A percentile compares a stretch with the other conserved stretches of the same genome.
phyloP scores from a whole-genome alignment of 2,888 invertebrate genomes.

The Euphydryas editha region DNA sequence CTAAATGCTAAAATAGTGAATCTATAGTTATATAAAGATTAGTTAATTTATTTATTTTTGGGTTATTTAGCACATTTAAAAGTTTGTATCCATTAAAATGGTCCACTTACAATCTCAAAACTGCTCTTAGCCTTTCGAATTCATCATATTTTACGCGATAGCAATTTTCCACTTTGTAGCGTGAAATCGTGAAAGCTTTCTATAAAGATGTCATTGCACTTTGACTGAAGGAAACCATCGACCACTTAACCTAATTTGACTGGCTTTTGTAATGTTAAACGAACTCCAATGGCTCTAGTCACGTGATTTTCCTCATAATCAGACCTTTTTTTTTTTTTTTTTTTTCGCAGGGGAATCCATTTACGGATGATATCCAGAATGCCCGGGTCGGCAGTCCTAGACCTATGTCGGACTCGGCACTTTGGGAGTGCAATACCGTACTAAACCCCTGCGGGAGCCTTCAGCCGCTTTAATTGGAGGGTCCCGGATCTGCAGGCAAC shows the following conservation, averaged over 20 bases:
- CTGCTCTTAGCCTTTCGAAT: conserved; percentile 4
- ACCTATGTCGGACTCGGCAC: no score
- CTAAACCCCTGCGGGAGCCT: no score
- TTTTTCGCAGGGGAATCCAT: no score
- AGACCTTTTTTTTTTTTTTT: no score
- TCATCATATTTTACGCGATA: conserved; percentile 15
- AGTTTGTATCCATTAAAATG: background rate
- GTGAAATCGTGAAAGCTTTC: conserved; percentile 24
- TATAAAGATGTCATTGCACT: conserved; percentile 42
- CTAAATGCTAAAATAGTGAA: no score
- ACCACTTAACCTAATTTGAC: conserved; percentile 48
- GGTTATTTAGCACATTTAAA: background rate
- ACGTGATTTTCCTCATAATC: conserved; percentile 31
- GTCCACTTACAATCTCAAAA: conserved; percentile 5
- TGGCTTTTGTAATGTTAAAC: conserved; percentile 33
- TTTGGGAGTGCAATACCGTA: no score
- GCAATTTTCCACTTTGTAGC: conserved; percentile 6
- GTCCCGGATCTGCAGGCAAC: no score
- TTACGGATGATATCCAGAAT: no score
- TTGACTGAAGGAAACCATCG: conserved; percentile 40
- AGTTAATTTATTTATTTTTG: no score
- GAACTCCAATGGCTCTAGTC: conserved; percentile 32
- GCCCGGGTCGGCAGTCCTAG: no score
- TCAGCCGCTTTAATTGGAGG: no score
- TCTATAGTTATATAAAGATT: no score